A percentile compares a stretch with the other conserved stretches of the same genome.
Evolutionary conservation across 2,888 invertebrate species (phyloP).

Genomic region (Oscheius onirici): DNA sequence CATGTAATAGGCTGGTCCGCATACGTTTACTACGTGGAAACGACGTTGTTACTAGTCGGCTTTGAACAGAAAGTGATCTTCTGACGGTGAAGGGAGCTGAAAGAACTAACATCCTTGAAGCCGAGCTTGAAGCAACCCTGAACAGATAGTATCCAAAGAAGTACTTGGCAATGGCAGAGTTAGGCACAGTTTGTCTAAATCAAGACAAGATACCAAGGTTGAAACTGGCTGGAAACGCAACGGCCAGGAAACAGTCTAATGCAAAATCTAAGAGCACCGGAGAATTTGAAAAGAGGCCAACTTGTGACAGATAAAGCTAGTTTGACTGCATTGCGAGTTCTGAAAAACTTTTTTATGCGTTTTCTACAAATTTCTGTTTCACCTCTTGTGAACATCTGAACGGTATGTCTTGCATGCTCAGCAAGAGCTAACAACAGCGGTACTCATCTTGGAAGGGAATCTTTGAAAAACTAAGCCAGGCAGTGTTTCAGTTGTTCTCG

Average conservation of each 20-base stretch:
- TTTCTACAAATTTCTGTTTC: too few species aligned
- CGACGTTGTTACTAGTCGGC: background rate
- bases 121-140: too few species aligned
- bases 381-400: too few species aligned
- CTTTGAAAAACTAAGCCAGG: too few species aligned
- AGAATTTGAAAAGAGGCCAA: background rate
- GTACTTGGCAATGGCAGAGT: conserved; percentile 10
- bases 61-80: background rate
- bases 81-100: background rate
- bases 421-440: too few species aligned
- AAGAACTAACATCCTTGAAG: too few species aligned
- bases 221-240: background rate
- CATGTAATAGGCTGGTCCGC: too few species aligned
- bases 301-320: background rate
- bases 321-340: background rate
- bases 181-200: background rate
- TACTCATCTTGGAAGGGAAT: too few species aligned
- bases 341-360: background rate
- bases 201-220: background rate
- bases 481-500: too few species aligned
- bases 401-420: too few species aligned
- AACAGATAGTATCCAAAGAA: conserved; percentile 6
- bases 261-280: background rate
- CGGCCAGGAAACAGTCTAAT: background rate
- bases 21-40: background rate